Evolutionary conservation across 2,113 vertebrate species (phyloP).

Genomic region (Herpetotheres cachinnans): DNA sequence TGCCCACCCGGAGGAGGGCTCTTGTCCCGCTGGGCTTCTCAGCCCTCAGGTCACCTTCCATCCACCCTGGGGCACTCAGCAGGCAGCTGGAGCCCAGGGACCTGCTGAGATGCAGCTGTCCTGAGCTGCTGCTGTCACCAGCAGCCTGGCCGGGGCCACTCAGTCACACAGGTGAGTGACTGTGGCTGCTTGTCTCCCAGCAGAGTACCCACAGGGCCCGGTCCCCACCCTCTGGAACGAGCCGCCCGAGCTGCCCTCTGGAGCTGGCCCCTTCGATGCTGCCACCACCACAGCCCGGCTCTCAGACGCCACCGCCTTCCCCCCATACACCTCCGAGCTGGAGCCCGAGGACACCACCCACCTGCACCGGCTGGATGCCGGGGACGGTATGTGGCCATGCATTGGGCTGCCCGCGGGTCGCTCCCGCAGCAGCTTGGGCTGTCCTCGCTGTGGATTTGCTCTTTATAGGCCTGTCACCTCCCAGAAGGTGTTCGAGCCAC

Average conservation of each 20-base stretch:
- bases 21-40: neutral
- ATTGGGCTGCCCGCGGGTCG: fast-evolving
- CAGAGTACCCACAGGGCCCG: conserved; percentile 64
- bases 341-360: conserved; percentile 78
- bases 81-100: neutral
- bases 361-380: conserved; percentile 66
- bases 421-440: fast-evolving
- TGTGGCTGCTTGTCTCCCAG: conserved; percentile 1
- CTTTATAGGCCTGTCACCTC: neutral
- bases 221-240: conserved; percentile 83
- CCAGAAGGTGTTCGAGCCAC: neutral
- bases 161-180: neutral
- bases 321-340: conserved; percentile 67
- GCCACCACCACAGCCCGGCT: conserved; percentile 71
- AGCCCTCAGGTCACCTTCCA: neutral
- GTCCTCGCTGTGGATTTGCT: neutral
- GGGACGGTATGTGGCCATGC: conserved; percentile 55
- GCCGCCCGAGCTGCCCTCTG: conserved; percentile 84
- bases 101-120: neutral
- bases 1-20: fast-evolving
- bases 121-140: neutral
- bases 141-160: fast-evolving
- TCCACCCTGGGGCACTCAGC: fast-evolving
- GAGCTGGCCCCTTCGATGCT: conserved; percentile 77
- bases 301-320: conserved; percentile 67